phyloP scores from a whole-genome alignment of 2,113 vertebrate species.

The Ailuropoda melanoleuca region DNA sequence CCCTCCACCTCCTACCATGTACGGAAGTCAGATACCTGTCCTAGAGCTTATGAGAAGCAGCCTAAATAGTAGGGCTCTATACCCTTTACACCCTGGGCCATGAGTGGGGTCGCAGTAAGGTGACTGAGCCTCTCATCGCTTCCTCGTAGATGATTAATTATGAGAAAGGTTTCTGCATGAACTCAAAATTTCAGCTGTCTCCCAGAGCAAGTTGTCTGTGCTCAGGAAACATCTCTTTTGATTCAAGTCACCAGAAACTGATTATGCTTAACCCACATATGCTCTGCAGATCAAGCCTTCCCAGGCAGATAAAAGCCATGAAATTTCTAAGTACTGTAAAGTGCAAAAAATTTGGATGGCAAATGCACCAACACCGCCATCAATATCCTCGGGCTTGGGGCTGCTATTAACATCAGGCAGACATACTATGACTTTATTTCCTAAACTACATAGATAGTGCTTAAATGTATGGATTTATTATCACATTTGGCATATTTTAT shows the following conservation, averaged over 20 bases:
- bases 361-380: constrained; percentile 79
- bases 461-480: constrained; percentile 96
- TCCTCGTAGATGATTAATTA: constrained; percentile 79
- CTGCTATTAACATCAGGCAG: constrained; percentile 80
- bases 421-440: constrained; percentile 87
- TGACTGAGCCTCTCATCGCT: constrained; percentile 72
- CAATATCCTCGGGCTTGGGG: constrained; percentile 79
- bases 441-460: constrained; percentile 90
- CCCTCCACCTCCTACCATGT: neutral
- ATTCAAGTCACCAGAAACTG: constrained; percentile 69
- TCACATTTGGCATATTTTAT: constrained; percentile 94
- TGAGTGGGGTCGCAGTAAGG: constrained; percentile 69
- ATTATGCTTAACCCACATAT: constrained; percentile 71
- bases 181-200: constrained; percentile 73
- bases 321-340: constrained; percentile 78
- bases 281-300: constrained; percentile 71
- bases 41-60: constrained; percentile 71
- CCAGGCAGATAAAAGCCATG: constrained; percentile 75
- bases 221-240: constrained; percentile 69
- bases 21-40: constrained; percentile 61
- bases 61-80: constrained; percentile 63
- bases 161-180: constrained; percentile 74
- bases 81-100: constrained; percentile 66
- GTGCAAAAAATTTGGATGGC: constrained; percentile 80
- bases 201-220: constrained; percentile 58